These are phyloP conservation scores for Sebastolobus alascanus DNA, from an alignment of 2,797 vertebrate genomes.

Conservation along the genomic window DNA sequence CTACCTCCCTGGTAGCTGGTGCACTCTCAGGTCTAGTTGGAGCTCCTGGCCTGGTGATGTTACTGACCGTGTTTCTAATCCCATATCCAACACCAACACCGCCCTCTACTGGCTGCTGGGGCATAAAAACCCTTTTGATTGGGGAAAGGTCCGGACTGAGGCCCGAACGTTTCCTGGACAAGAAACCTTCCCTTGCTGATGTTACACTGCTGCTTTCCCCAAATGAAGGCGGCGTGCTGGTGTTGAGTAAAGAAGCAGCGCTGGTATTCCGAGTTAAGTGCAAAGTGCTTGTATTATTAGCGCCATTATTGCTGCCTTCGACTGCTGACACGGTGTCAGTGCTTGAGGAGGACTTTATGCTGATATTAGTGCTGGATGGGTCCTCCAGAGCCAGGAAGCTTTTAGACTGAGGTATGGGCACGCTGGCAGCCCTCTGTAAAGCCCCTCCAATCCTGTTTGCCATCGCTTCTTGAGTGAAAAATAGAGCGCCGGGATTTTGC, in stretches of 20 bases:
- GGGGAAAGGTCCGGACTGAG: slow-evolving; percentile 90
- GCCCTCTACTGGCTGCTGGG: slow-evolving; percentile 81
- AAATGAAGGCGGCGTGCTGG: slow-evolving; percentile 82
- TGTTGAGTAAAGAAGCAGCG: slow-evolving; percentile 81
- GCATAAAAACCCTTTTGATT: slow-evolving; percentile 91
- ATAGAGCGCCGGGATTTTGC: slow-evolving; percentile 80
- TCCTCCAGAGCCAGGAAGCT: slow-evolving; percentile 82
- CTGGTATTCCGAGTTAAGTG: slow-evolving; percentile 85
- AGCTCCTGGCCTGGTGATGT: slow-evolving; percentile 77
- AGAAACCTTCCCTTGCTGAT: slow-evolving; percentile 84
- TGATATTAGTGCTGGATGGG: slow-evolving; percentile 81
- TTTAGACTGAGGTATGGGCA: slow-evolving; percentile 87
- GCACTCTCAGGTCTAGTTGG: slow-evolving; percentile 86
- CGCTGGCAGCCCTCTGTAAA: slow-evolving; percentile 87
- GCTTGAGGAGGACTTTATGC: slow-evolving; percentile 75
- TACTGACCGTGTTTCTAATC: slow-evolving; percentile 68
- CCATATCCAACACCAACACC: slow-evolving; percentile 78
- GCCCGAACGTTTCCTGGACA: slow-evolving; percentile 91
- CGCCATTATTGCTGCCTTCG: slow-evolving; percentile 81
- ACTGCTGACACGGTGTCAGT: slow-evolving; percentile 75
- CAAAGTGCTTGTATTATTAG: slow-evolving; percentile 80
- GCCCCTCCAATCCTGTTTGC: slow-evolving; percentile 74
- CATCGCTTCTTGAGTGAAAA: slow-evolving; percentile 69
- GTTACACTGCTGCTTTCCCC: slow-evolving; percentile 76
- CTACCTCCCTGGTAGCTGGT: slow-evolving; percentile 83